Evolutionary conservation across 2,888 invertebrate genomes (phyloP).

Genomic region (Auanema freiburgensis): DNA sequence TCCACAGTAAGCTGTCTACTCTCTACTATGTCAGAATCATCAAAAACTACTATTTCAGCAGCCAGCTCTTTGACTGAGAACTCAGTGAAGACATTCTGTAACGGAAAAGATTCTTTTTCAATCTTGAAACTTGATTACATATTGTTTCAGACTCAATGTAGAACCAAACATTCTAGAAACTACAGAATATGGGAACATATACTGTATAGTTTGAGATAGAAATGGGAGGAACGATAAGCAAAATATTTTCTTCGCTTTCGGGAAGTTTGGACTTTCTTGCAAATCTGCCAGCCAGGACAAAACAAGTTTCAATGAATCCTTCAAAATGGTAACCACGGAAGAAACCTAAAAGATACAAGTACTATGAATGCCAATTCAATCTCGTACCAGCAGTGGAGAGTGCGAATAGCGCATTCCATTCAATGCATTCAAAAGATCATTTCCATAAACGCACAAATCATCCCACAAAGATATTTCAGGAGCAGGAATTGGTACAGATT

Average conservation of each 20-base stretch:
- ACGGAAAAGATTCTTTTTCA: too few relatives aligned
- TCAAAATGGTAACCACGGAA: conserved; percentile 24
- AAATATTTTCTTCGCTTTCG: conserved; percentile 35
- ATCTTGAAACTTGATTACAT: conserved; percentile 24
- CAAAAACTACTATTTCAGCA: too few relatives aligned
- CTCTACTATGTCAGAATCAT: too few relatives aligned
- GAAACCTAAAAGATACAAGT: conserved; percentile 23
- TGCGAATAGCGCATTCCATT: conserved; percentile 57
- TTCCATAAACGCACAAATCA: conserved; percentile 58
- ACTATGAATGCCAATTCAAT: background rate
- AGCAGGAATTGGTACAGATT: conserved; percentile 38
- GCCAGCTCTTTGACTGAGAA: too few relatives aligned
- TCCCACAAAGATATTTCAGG: conserved; percentile 62
- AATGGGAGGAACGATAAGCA: conserved; percentile 38
- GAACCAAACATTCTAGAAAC: conserved; percentile 37
- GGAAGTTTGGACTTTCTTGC: conserved; percentile 32
- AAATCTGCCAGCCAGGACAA: conserved; percentile 43
- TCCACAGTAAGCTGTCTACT: too few relatives aligned
- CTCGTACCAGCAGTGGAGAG: conserved; percentile 45
- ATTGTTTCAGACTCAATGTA: conserved; percentile 35
- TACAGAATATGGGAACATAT: conserved; percentile 35
- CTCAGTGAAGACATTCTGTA: too few relatives aligned
- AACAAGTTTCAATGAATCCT: conserved; percentile 40
- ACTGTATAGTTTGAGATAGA: conserved; percentile 26
- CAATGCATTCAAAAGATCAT: conserved; percentile 51